Evolutionary conservation across 2,797 vertebrate species (phyloP), one percentile per base, ranked within the genome.

Genomic region (Peromyscus eremicus): DNA sequence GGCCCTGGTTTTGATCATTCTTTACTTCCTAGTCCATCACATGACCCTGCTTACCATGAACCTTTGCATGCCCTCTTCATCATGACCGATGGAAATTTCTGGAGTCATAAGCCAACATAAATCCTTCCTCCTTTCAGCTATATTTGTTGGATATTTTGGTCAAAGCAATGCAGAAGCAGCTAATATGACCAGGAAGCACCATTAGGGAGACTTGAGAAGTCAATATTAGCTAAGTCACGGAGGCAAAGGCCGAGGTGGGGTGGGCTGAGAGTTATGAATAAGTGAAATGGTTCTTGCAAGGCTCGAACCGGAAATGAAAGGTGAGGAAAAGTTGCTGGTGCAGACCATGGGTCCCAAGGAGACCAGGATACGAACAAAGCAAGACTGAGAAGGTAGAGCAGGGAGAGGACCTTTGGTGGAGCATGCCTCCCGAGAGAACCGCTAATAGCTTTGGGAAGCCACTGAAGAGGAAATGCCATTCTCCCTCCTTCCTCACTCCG

Each of bases 261-360:
- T n/a, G 8, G 3, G n/a, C 13, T 66, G n/a, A 27, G 29, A 29
- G 25, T n/a, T 46, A 6, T 12, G 64, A 60, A 25, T 64, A 4
- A 82, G 64, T 17, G 49, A 14, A 25, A 21, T 7, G 1, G 3
- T 77, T 76, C 70, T 88, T 49, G 8, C 3, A 70, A 55, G 43
- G 60, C n/a, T 16, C 29, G 46, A 83, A 29, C 25, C 34, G 43
- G 17, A 23, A 55, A 89, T 17, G 11, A 75, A 32, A 77, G 27
- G 40, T 10, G 2, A 80, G 75, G 7, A 82, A n/a, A 90, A 7
- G 17, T 62, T 32, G 21, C 2, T 1, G 11, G 4, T 55, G 19
- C 29, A 16, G 57, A 6, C 2, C 1, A 16, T 0, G 5, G 43
- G 40, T 52, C 60, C 4, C 0, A 5, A 43, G 66, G 60, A 71